These are phyloP conservation scores for Anthonomus grandis DNA, from an alignment of 1,140 invertebrate genomes.

Conservation along the genomic window DNA sequence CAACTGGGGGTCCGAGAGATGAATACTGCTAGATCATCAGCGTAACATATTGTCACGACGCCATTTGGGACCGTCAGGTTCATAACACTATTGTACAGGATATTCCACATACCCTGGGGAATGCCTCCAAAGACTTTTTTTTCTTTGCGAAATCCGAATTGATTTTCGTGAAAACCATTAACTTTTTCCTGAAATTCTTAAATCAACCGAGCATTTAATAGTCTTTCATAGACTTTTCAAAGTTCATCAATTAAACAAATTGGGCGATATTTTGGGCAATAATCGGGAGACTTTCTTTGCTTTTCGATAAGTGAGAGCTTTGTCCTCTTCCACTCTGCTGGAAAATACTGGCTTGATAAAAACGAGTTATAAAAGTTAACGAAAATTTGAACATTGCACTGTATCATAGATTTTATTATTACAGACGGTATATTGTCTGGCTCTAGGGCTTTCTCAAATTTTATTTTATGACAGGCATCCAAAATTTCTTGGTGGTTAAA, in stretches of 20 bases:
- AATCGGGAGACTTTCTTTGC: conserved; percentile 28
- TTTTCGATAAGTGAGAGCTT: conserved; percentile 42
- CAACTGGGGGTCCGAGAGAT: conserved; percentile 10
- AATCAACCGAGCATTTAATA: conserved; percentile 21
- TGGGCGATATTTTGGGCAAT: conserved; percentile 44
- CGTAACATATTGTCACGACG: conserved; percentile 30
- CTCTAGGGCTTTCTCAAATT: conserved; percentile 40
- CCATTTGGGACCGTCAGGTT: conserved; percentile 26
- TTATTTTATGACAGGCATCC: conserved; percentile 24
- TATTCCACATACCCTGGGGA: conserved; percentile 50
- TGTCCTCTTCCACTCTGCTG: conserved; percentile 46
- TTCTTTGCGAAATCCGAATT: conserved; percentile 42
- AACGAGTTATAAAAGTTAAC: conserved; percentile 30
- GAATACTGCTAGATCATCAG: conserved; percentile 37
- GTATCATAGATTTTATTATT: conserved; percentile 23
- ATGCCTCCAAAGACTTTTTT: conserved; percentile 41
- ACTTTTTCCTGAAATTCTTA: conserved; percentile 17
- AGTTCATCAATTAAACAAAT: conserved; percentile 47
- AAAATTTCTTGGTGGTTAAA: no score
- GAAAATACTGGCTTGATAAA: conserved; percentile 38
- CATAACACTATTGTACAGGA: conserved; percentile 45
- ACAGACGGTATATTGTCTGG: conserved; percentile 40
- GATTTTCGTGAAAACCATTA: conserved; percentile 31
- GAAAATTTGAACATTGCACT: conserved; percentile 16
- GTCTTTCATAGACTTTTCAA: conserved; percentile 47